phyloP scores from a whole-genome alignment of 2,113 vertebrate genomes.

The human region GRCh38 chr3:52377501-52378000 shows the following conservation, averaged over 20 bases:
- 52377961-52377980: not conserved
- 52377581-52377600: fast-evolving
- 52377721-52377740: not conserved
- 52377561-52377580: not conserved
- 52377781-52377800: not conserved
- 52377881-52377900: not conserved
- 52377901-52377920: not conserved
- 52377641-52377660: not conserved
- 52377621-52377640: not conserved
- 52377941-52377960: not conserved
- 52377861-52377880: not conserved
- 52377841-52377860: not conserved
- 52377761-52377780: not conserved
- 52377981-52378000: not conserved
- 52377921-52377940: not conserved
- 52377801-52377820: not conserved
- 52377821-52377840: not conserved
- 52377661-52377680: not conserved
- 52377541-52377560: not conserved
- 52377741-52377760: not conserved
- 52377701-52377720: not conserved
- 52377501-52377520: not conserved
- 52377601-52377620: not conserved
- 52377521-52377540: not conserved
- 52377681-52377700: not conserved